phyloP scores from a whole-genome alignment of 2,888 invertebrate genomes.

The Timema cristinae region DNA sequence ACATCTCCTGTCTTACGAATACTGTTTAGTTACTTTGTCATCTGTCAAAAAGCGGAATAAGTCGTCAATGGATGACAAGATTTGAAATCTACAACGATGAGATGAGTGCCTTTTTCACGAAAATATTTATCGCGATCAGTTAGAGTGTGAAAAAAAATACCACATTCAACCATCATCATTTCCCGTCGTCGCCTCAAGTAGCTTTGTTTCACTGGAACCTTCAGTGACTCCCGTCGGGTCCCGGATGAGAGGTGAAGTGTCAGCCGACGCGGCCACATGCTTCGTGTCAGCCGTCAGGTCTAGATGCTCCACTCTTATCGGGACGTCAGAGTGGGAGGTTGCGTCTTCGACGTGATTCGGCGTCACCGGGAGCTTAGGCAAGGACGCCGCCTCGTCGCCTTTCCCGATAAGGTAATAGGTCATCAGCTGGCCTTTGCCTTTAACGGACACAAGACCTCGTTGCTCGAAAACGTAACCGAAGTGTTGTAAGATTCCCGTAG shows the following conservation, averaged over 20 bases:
- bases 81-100: no score
- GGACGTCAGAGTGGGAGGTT: not conserved
- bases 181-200: not conserved
- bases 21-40: no score
- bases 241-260: not conserved
- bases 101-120: no score
- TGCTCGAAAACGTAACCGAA: constrained; percentile 93
- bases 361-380: constrained; percentile 14
- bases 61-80: no score
- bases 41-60: no score
- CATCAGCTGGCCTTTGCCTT: constrained; percentile 95
- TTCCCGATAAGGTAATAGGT: constrained; percentile 80
- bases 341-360: constrained; percentile 24
- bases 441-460: constrained; percentile 90
- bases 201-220: no score
- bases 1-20: no score
- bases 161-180: not conserved
- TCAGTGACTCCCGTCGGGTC: not conserved
- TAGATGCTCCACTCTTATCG: not conserved
- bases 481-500: constrained; percentile 78
- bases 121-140: no score
- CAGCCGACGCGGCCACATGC: constrained; percentile 23
- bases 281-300: constrained; percentile 12
- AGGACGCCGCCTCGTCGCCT: constrained; percentile 37
- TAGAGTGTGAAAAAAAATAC: no score